phyloP scores from a whole-genome alignment of 2,888 invertebrate genomes.

The Melipona beecheii region DNA sequence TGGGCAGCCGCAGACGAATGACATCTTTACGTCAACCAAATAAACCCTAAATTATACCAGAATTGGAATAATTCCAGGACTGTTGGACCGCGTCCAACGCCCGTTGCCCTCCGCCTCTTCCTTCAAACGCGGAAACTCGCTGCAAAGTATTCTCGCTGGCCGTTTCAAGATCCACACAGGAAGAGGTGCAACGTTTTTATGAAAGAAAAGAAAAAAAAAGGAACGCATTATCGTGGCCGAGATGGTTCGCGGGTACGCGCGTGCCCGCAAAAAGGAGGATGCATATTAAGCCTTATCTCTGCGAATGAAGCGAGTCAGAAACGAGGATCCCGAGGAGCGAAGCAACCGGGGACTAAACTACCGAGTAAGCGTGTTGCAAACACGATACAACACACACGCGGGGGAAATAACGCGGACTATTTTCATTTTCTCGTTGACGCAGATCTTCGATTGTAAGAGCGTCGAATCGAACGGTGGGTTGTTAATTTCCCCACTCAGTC shows the following conservation, averaged over 20 bases:
- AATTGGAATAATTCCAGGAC: slow-evolving; percentile 75
- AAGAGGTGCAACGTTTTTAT: slow-evolving; percentile 40
- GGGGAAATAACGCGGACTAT: neutral
- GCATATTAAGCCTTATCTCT: slow-evolving; percentile 31
- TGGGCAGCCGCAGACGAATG: slow-evolving; percentile 29
- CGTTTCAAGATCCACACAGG: slow-evolving; percentile 53
- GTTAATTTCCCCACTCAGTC: neutral
- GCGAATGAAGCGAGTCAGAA: slow-evolving; percentile 11
- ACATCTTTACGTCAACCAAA: slow-evolving; percentile 66
- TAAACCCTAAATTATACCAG: slow-evolving; percentile 63
- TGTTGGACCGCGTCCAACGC: slow-evolving; percentile 72
- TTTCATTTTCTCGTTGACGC: neutral
- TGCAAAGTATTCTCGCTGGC: slow-evolving; percentile 52
- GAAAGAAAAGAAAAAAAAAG: neutral
- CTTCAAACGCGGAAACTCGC: slow-evolving; percentile 58
- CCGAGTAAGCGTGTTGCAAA: neutral
- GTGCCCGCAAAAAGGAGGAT: slow-evolving; percentile 22
- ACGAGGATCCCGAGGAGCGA: neutral
- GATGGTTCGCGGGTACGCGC: neutral
- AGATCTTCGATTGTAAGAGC: neutral
- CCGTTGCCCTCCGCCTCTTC: slow-evolving; percentile 27
- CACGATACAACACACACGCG: neutral
- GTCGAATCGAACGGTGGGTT: neutral
- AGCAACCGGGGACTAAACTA: neutral
- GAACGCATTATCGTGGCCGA: neutral